Evolutionary conservation across 1,140 invertebrate genomes (phyloP).

Genomic region (Scaptomyza graminum): DNA sequence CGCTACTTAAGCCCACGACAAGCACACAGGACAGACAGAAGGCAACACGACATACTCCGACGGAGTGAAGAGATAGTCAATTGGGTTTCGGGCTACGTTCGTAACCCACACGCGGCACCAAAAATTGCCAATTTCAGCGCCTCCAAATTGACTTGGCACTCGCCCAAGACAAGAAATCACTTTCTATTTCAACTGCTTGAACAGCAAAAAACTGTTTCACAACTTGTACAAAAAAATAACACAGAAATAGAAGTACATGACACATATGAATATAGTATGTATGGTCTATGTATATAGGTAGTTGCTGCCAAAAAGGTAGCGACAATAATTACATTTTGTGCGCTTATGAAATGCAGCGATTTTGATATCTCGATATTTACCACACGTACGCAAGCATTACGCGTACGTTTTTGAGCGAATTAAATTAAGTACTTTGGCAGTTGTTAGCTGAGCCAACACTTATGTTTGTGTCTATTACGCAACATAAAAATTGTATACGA

Average conservation of each 20-base stretch:
- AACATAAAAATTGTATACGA: neutral
- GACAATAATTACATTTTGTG: constrained; percentile 65
- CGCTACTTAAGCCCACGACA: constrained; percentile 64
- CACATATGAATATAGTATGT: constrained; percentile 1
- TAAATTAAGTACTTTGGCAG: constrained; percentile 26
- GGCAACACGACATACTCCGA: neutral
- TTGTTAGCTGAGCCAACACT: constrained; percentile 8
- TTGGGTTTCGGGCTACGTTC: constrained; percentile 6
- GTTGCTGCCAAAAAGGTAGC: constrained; percentile 51
- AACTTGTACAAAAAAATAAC: constrained; percentile 19
- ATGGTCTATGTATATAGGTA: neutral
- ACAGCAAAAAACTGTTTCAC: constrained; percentile 40
- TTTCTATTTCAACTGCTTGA: constrained; percentile 65
- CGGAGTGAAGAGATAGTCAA: neutral
- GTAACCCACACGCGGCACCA: constrained; percentile 22
- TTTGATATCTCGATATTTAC: constrained; percentile 60
- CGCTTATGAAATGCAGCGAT: constrained; percentile 65
- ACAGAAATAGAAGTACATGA: constrained; percentile 2
- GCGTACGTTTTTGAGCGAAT: constrained; percentile 44
- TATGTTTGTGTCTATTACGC: constrained; percentile 22
- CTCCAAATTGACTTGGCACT: constrained; percentile 54
- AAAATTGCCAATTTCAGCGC: constrained; percentile 75
- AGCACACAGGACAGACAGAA: constrained; percentile 18
- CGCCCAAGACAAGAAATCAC: constrained; percentile 63
- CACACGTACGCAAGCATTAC: constrained; percentile 67